Conservation (phyloP, 2,797 vertebrate genomes). For the Sebastolobus alascanus region DNA sequence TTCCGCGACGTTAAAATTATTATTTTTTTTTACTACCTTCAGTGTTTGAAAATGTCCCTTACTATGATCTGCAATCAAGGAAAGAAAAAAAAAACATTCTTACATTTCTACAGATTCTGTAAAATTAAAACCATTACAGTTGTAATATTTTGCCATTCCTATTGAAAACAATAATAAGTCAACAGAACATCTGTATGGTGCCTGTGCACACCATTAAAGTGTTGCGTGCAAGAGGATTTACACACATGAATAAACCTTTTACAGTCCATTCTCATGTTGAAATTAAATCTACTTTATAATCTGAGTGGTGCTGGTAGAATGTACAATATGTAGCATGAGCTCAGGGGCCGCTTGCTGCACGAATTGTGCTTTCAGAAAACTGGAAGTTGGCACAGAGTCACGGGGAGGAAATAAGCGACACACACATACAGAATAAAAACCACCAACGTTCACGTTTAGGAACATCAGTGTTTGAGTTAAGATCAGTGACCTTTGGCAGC, state of each 20-base stretch:
- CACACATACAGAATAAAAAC: background rate
- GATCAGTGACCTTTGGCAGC: slow-evolving; percentile 14
- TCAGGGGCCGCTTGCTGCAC: slow-evolving; percentile 1
- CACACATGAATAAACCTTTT: slow-evolving; percentile 63
- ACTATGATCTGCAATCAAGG: background rate
- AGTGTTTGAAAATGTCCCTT: background rate
- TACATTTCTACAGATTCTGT: background rate
- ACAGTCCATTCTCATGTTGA: slow-evolving; percentile 53
- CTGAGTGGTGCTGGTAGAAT: slow-evolving; percentile 33
- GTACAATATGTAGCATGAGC: slow-evolving; percentile 22
- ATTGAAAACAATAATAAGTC: background rate
- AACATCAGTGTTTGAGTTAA: slow-evolving; percentile 10
- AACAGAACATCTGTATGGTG: slow-evolving; percentile 24
- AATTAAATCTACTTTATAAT: slow-evolving; percentile 65
- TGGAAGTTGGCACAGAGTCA: background rate
- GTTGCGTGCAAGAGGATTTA: slow-evolving; percentile 65
- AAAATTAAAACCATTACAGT: background rate
- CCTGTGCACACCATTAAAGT: slow-evolving; percentile 33
- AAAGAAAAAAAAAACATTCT: background rate
- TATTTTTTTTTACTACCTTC: background rate
- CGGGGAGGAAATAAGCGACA: background rate
- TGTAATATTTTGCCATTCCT: background rate
- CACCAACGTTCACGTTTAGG: background rate
- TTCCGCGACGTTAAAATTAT: too few relatives aligned
- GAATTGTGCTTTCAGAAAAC: slow-evolving; percentile 7